Evolutionary conservation across 1,140 invertebrate genomes (phyloP), one percentile per base, ranked within the genome.

Genomic region (Trichoplusia ni): DNA sequence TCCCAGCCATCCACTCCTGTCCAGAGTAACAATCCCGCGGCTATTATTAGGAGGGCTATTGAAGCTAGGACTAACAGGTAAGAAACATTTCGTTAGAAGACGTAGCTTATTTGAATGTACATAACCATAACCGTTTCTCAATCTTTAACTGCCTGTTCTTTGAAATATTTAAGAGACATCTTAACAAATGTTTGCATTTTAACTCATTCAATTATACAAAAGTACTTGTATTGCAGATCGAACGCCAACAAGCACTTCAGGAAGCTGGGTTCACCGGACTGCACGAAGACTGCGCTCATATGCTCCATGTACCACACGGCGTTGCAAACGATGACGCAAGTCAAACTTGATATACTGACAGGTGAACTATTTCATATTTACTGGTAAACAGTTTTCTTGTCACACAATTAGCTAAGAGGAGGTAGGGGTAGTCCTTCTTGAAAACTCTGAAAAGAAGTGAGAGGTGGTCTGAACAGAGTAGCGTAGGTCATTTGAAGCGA

Each of bases 241-340:
- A 94, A 93, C 63, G 90, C 91, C 2, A 92, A 91, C 70, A 95
- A 93, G 86, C 92, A 92, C 72, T 94, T 92, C 71, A 91, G 93
- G 13, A 95, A 95, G 81, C 82, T 98, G 11, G 96, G 95, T 11
- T 96, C 95, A 74, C 93, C 94, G 0, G 95, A 98, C 69, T 94
- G 95, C 16, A 94, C 95, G 44, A 93, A 95, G 87, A 93, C 98
- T 51, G 94, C 95, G 11, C 86, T 96, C 4, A 95, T 98, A 19
- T 99, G 98, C 90, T 95, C 95, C 3, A 93, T 99, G 81, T 99
- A 98, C 90, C 96, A 98, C 86, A 97, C 95, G 5, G 96, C 97
- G 6, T 90, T 99, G 42, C 94, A 94, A 61, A 98, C 98, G 0
- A 92, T 99, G 60, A 96, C 96, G 11, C 97, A 99, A 88, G 93